phyloP scores from a whole-genome alignment of 2,888 invertebrate species.

The Drepanosiphum platanoidis region DNA sequence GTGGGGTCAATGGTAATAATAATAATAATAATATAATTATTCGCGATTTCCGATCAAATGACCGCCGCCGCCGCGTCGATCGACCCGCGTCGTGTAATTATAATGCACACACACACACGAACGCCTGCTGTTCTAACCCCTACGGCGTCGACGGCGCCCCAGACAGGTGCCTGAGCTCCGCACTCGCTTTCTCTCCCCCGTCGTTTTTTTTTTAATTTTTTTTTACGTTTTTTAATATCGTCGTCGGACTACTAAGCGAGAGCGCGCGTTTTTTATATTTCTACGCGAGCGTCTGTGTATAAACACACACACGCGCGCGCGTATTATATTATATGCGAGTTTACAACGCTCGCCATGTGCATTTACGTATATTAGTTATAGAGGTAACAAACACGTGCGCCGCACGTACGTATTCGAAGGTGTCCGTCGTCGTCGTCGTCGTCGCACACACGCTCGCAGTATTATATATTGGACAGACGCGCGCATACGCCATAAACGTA shows the following conservation, averaged over 20 bases:
- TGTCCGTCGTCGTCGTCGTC: background rate
- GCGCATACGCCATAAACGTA: background rate
- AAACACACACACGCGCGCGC: background rate
- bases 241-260: too few relatives aligned
- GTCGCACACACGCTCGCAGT: too few relatives aligned
- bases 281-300: background rate
- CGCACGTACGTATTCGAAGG: background rate
- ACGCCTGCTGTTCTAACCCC: background rate
- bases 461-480: background rate
- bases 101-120: background rate
- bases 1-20: background rate
- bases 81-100: slow-evolving; percentile 31
- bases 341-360: background rate
- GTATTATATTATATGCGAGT: background rate
- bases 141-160: background rate
- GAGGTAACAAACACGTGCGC: too few relatives aligned
- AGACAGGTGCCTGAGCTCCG: slow-evolving; percentile 21
- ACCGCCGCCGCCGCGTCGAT: background rate
- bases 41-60: slow-evolving; percentile 38
- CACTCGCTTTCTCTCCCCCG: background rate
- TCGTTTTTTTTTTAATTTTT: background rate
- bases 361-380: background rate
- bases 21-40: background rate
- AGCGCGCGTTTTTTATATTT: background rate
- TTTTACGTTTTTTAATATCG: background rate